Evolutionary conservation across 2,113 vertebrate genomes (phyloP).

Genomic region (Helogale parvula): DNA sequence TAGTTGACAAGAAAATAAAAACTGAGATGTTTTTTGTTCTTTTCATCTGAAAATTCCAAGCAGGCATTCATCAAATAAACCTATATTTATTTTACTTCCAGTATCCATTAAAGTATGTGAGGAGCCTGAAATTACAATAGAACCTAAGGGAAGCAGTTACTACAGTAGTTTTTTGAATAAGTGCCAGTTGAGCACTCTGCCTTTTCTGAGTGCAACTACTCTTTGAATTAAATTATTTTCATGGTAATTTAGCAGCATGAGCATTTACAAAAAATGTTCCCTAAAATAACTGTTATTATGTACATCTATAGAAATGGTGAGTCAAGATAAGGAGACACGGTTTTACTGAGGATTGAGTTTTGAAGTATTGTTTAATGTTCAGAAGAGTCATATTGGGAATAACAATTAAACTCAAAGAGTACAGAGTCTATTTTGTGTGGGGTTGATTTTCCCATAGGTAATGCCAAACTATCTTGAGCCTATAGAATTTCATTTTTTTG

Average conservation of each 20-base stretch:
- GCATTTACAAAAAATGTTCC: constrained; percentile 61
- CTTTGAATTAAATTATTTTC: constrained; percentile 67
- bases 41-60: constrained; percentile 58
- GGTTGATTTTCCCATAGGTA: neutral
- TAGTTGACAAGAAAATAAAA: constrained; percentile 60
- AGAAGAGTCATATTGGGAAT: constrained; percentile 20
- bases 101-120: constrained; percentile 55
- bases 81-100: constrained; percentile 59
- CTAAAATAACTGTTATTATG: constrained; percentile 72
- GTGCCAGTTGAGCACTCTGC: constrained; percentile 46
- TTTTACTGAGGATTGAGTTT: constrained; percentile 56
- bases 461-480: neutral
- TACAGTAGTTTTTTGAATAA: constrained; percentile 31
- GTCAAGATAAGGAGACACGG: constrained; percentile 45
- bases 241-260: constrained; percentile 70
- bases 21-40: constrained; percentile 18
- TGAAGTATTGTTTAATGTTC: constrained; percentile 56
- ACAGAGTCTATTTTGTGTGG: neutral
- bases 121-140: constrained; percentile 10
- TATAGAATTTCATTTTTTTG: constrained; percentile 16
- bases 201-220: constrained; percentile 58
- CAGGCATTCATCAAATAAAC: constrained; percentile 40
- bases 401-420: constrained; percentile 38
- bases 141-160: constrained; percentile 1
- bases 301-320: constrained; percentile 45